Evolutionary conservation across 2,797 vertebrate genomes (phyloP).

Genomic region (Phyllotis vaccarum): DNA sequence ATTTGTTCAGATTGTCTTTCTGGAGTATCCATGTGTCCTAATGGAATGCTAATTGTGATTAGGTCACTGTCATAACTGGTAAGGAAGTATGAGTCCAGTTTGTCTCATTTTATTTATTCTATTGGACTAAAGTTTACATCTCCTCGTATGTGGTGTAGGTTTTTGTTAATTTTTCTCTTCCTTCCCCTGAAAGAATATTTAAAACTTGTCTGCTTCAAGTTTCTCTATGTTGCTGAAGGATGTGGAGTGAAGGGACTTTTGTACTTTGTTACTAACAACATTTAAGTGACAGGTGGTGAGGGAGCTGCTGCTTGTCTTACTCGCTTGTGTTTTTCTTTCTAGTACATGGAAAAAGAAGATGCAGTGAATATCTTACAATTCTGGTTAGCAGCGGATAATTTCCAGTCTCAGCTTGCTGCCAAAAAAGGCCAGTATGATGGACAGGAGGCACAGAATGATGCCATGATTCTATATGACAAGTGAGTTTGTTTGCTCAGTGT

Average conservation of each 20-base stretch:
- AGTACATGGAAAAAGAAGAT: constrained; percentile 99
- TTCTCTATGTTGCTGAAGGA: background rate
- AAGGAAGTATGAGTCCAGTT: constrained; percentile 10
- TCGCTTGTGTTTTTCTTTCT: constrained; percentile 73
- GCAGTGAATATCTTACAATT: constrained; percentile 98
- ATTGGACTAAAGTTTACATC: constrained; percentile 28
- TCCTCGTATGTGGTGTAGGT: background rate
- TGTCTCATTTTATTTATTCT: background rate
- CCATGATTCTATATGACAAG: constrained; percentile 99
- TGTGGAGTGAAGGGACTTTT: background rate
- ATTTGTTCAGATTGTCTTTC: constrained; percentile 37
- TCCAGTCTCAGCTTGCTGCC: constrained; percentile 98
- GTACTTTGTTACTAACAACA: constrained; percentile 34
- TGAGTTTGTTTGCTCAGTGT: constrained; percentile 84
- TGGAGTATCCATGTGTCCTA: background rate
- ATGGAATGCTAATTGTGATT: background rate
- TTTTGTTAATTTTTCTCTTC: background rate
- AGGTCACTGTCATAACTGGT: constrained; percentile 3
- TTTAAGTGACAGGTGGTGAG: constrained; percentile 7
- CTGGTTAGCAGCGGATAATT: constrained; percentile 99
- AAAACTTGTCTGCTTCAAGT: constrained; percentile 35
- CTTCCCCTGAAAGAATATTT: background rate
- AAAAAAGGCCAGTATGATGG: constrained; percentile 99
- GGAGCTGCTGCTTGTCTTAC: constrained; percentile 25
- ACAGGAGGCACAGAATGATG: constrained; percentile 98